Percentiles rank a stretch among this genome's conserved stretches.
phyloP scores from a whole-genome alignment of 2,797 vertebrate genomes.

The Siniperca scherzeri region DNA sequence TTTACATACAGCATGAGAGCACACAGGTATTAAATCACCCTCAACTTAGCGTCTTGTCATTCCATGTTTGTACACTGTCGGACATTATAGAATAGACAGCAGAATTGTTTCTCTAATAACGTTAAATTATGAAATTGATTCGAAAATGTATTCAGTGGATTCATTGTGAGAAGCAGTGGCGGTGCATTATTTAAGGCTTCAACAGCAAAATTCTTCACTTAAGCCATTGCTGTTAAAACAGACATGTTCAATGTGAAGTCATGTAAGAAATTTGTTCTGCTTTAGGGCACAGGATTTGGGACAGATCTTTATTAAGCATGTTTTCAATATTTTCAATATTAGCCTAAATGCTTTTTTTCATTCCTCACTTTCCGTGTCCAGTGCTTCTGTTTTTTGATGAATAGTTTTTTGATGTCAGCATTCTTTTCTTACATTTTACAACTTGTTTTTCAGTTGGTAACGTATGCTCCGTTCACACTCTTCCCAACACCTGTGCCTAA shows the following conservation, averaged over 20 bases:
- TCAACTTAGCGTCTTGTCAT: not conserved
- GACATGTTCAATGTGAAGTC: constrained; percentile 48
- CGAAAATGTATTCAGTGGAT: not conserved
- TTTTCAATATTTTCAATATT: constrained; percentile 22
- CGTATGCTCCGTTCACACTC: constrained; percentile 92
- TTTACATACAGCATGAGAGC: not conserved
- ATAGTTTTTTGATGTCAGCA: not conserved
- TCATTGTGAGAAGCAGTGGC: not conserved
- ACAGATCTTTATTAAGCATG: constrained; percentile 35
- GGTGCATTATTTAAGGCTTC: not conserved
- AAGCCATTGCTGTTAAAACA: constrained; percentile 7
- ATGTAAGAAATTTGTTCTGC: constrained; percentile 65
- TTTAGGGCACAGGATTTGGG: constrained; percentile 46
- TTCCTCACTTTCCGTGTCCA: not conserved
- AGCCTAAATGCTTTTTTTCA: constrained; percentile 7
- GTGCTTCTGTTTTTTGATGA: not conserved
- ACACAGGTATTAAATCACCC: not conserved
- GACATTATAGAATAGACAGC: too few species aligned
- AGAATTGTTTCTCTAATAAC: not conserved
- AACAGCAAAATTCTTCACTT: not conserved
- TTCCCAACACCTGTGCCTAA: constrained; percentile 91
- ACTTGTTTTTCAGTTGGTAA: constrained; percentile 87
- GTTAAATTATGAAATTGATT: not conserved
- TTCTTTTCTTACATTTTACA: constrained; percentile 12
- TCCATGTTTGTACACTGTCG: not conserved